Conservation (phyloP, 2,888 invertebrate genomes). For the Zaprionus bogoriensis region DNA sequence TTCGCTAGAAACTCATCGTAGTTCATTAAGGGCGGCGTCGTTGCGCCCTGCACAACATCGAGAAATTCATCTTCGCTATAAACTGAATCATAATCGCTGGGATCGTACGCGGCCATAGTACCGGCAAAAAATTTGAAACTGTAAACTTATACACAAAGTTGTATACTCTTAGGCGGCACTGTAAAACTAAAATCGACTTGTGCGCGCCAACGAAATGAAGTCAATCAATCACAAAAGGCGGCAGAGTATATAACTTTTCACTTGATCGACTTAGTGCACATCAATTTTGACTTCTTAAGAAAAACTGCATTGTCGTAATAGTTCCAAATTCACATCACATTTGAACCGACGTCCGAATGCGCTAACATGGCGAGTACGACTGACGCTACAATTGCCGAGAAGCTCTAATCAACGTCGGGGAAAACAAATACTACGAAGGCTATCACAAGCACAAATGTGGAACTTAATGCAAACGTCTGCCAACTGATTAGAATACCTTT, state of each 20-base stretch:
- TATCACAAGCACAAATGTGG: conserved; percentile 56
- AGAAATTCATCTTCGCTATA: conserved; percentile 60
- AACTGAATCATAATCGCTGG: conserved; percentile 69
- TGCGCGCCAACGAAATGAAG: not conserved
- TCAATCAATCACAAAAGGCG: not conserved
- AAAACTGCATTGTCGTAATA: not conserved
- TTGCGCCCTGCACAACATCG: conserved; percentile 51
- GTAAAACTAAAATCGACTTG: not conserved
- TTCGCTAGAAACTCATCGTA: conserved; percentile 60
- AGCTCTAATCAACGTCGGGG: conserved; percentile 56
- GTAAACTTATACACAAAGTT: conserved; percentile 14
- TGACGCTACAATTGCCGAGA: conserved; percentile 36
- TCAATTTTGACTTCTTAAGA: too few species aligned
- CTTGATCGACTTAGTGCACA: too few species aligned
- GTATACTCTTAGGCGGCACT: conserved; percentile 50
- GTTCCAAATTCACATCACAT: not conserved
- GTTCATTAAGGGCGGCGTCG: conserved; percentile 61
- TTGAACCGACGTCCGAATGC: conserved; percentile 43
- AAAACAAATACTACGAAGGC: conserved; percentile 68
- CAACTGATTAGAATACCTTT: conserved; percentile 70
- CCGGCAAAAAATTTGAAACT: not conserved
- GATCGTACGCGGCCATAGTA: conserved; percentile 60
- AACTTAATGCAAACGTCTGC: conserved; percentile 28
- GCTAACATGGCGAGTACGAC: conserved; percentile 52
- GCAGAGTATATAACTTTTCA: not conserved